phyloP scores from a whole-genome alignment of 2,797 vertebrate species.

The Anguilla anguilla region DNA sequence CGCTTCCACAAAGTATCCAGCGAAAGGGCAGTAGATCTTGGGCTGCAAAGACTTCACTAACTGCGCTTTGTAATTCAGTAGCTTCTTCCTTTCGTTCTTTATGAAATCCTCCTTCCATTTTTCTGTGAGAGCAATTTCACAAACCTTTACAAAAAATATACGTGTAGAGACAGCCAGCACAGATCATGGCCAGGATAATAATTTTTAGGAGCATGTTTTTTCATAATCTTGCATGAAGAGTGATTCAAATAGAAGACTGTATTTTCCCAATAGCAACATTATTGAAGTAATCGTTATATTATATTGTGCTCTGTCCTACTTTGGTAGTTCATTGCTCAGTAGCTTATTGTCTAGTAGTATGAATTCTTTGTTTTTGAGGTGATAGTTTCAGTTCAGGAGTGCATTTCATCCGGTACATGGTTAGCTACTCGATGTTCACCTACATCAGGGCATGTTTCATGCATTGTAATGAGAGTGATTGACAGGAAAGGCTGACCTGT shows the following conservation, averaged over 20 bases:
- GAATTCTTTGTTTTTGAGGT: too few relatives aligned
- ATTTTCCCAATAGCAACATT: background rate
- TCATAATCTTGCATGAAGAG: too few relatives aligned
- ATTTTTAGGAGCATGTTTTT: too few relatives aligned
- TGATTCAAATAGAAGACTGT: background rate
- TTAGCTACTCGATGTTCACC: background rate
- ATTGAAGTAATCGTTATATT: too few relatives aligned
- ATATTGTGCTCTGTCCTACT: too few relatives aligned
- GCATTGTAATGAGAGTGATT: background rate
- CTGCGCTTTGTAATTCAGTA: conserved; percentile 76
- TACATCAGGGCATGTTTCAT: too few relatives aligned
- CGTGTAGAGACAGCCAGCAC: background rate
- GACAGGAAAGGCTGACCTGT: conserved; percentile 62
- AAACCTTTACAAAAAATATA: background rate
- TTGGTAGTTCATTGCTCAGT: too few relatives aligned
- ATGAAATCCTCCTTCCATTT: conserved; percentile 74
- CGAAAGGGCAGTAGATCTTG: conserved; percentile 75
- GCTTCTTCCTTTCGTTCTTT: conserved; percentile 75
- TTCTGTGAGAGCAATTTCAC: conserved; percentile 46
- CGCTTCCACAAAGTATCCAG: conserved; percentile 80
- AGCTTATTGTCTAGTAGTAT: too few relatives aligned
- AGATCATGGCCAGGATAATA: too few relatives aligned
- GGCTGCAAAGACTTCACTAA: conserved; percentile 72
- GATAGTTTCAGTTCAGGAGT: too few relatives aligned
- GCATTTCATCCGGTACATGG: too few relatives aligned